Evolutionary conservation across 2,797 vertebrate species (phyloP).

Genomic region (Micrastur ruficollis): DNA sequence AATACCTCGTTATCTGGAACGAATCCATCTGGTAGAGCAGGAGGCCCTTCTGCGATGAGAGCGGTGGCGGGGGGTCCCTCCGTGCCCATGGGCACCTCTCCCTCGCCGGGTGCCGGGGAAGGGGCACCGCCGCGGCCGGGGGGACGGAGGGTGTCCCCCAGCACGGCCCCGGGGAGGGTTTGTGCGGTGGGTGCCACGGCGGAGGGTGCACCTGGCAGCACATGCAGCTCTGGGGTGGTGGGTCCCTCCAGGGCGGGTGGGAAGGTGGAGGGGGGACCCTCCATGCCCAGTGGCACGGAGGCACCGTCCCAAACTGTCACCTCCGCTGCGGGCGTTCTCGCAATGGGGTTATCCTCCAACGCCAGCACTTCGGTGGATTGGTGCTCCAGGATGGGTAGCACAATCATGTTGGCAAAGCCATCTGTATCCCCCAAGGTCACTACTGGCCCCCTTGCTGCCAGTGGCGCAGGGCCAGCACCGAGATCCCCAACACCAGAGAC

Average conservation of each 20-base stretch:
- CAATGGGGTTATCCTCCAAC: neutral
- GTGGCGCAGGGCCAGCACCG: fast-evolving
- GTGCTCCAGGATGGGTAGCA: neutral
- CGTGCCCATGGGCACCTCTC: fast-evolving
- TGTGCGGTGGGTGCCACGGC: neutral
- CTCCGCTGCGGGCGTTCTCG: fast-evolving
- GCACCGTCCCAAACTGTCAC: neutral
- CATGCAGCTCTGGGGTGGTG: neutral
- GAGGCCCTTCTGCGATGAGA: conserved; percentile 49
- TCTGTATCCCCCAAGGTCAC: neutral
- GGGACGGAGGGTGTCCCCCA: neutral
- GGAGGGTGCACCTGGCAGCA: neutral
- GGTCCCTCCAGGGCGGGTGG: neutral
- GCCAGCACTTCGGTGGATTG: fast-evolving
- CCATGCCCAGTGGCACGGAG: neutral
- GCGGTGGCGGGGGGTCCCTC: neutral
- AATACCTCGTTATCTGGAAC: conserved; percentile 79
- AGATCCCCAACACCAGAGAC: fast-evolving
- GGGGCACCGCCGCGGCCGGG: neutral
- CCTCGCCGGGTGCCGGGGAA: fast-evolving
- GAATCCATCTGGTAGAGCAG: conserved; percentile 64
- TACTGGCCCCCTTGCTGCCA: fast-evolving
- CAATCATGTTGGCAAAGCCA: neutral
- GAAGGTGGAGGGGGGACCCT: neutral
- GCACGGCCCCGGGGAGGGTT: neutral